Evolutionary conservation across 2,797 vertebrate genomes (phyloP), one percentile per base, ranked within the genome.

Genomic region (Limosa lapponica): DNA sequence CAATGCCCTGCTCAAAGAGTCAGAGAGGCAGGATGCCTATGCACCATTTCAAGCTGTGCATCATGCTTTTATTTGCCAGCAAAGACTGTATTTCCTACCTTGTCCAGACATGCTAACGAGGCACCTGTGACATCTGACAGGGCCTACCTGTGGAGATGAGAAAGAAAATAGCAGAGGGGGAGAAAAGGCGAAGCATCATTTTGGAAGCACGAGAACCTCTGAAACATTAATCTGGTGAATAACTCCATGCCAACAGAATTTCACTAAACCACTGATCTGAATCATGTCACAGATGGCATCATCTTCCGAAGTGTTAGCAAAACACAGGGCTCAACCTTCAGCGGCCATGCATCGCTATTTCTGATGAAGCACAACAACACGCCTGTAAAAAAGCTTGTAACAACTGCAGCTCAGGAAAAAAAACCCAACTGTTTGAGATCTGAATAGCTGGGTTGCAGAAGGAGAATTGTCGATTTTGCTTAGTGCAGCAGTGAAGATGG

Each of bases 181-280:
- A 24, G 7, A 52, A 36, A 57, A 71, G 54, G 51, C 24, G 6
- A 58, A 85, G 58, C 7, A 10, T 80, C 22, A 1, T 71, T 95
- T 88, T 77, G 91, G 90, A 89, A 96, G 58, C 89, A 36, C 0
- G 1, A 87, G 72, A 95, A 91, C 80, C 95, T 91, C 59, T 84
- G 66, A 93, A 94, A 94, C 73, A 74, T 80, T 90, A 88, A 97
- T 97, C 67, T 92, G 84, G 70, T 44, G 69, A 82, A 59, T 52
- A 69, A 83, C 69, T 93, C 80, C 41, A 48, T 74, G 97, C 92
- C 95, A 96, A 86, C 66, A 87, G 80, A 66, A 66, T 88, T 93
- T 96, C 93, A 92, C 88, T 87, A 41, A 96, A 93, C 71, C 81
- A 89, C 89, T 94, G 94, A 96, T 92, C 51, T 96, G 95, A 96